These are phyloP conservation scores for Cataglyphis hispanica DNA, from an alignment of 1,140 invertebrate genomes.

Conservation along the genomic window DNA sequence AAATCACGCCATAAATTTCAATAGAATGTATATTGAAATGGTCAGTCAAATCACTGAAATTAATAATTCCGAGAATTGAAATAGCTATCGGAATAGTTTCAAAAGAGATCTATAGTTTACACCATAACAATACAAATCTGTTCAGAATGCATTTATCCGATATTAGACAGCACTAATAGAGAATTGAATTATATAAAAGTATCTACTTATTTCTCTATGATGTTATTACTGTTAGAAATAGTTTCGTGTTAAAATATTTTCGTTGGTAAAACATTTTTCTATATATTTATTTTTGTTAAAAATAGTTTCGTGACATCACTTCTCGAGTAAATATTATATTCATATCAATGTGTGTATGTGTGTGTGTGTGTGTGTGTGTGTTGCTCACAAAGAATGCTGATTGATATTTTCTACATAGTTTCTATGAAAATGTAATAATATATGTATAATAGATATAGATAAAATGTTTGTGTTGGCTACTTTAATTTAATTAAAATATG, in stretches of 20 bases:
- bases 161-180: neutral
- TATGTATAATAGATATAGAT: constrained; percentile 9
- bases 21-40: constrained; percentile 19
- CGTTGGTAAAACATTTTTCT: neutral
- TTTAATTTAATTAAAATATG: constrained; percentile 24
- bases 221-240: constrained; percentile 7
- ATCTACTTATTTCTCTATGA: constrained; percentile 1
- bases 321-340: constrained; percentile 15
- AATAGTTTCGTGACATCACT: constrained; percentile 15
- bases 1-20: constrained; percentile 11
- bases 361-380: too few species aligned
- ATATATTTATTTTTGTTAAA: constrained; percentile 25
- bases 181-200: neutral
- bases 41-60: neutral
- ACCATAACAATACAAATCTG: neutral
- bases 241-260: neutral
- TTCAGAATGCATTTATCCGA: neutral
- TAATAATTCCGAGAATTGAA: constrained; percentile 26
- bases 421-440: constrained; percentile 20
- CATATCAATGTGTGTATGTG: too few species aligned
- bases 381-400: neutral
- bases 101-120: neutral
- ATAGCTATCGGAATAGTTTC: neutral
- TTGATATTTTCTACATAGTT: neutral
- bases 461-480: neutral